Percentiles rank a stretch among this genome's conserved stretches.
Evolutionary conservation across 1,140 invertebrate genomes (phyloP).

Genomic region (Pinna nobilis): DNA sequence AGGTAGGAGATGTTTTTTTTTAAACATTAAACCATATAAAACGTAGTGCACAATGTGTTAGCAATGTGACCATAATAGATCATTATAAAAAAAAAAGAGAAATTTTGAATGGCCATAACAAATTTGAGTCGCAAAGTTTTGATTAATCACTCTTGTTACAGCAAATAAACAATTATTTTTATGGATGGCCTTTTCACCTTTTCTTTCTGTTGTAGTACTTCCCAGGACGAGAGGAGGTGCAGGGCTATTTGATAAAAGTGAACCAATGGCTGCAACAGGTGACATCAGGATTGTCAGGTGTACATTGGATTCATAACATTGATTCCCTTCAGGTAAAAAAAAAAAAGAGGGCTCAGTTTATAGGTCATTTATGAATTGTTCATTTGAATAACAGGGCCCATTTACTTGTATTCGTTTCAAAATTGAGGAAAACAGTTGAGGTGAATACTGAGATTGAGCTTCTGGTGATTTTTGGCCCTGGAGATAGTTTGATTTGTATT

Average conservation of each 20-base stretch:
- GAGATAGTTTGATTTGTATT: too few relatives aligned
- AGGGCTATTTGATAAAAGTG: conserved; percentile 78
- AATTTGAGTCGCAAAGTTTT: background rate
- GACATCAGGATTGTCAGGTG: conserved; percentile 48
- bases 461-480: too few relatives aligned
- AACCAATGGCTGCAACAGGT: conserved; percentile 46
- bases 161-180: background rate
- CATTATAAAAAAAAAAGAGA: too few relatives aligned
- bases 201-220: conserved; percentile 78
- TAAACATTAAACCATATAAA: too few relatives aligned
- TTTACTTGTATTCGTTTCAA: too few relatives aligned
- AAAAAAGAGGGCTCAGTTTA: background rate
- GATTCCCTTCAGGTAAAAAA: conserved; percentile 58
- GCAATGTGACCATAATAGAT: too few relatives aligned
- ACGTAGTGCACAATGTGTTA: too few relatives aligned
- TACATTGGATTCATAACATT: conserved; percentile 56
- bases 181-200: background rate
- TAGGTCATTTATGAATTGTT: background rate
- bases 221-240: conserved; percentile 82
- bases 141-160: background rate
- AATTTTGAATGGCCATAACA: too few relatives aligned
- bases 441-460: too few relatives aligned
- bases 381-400: too few relatives aligned
- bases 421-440: too few relatives aligned
- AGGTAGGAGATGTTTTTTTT: too few relatives aligned